Percentiles rank a stretch among this genome's conserved stretches.
These are phyloP conservation scores for Dilophus febrilis DNA, from an alignment of 2,888 invertebrate species.

Conservation along the genomic window DNA sequence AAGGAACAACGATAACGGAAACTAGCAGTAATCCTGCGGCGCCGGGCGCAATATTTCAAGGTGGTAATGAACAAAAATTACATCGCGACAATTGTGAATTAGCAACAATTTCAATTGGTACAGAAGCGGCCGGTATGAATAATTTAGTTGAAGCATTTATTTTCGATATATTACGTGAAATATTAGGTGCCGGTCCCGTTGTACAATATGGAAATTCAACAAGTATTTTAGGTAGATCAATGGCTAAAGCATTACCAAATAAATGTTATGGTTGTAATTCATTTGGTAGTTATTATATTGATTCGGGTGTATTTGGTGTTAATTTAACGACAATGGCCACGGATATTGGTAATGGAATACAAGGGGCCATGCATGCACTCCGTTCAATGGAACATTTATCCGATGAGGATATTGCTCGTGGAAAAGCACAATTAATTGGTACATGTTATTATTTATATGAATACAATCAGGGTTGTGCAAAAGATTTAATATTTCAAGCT, in stretches of 20 bases:
- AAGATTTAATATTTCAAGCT: slow-evolving; percentile 52
- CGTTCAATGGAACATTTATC: slow-evolving; percentile 37
- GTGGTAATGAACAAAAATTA: slow-evolving; percentile 52
- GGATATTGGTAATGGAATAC: slow-evolving; percentile 47
- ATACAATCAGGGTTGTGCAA: slow-evolving; percentile 38
- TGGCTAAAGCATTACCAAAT: slow-evolving; percentile 36
- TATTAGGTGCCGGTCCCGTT: slow-evolving; percentile 52
- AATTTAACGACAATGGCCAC: slow-evolving; percentile 49
- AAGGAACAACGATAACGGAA: slow-evolving; percentile 19
- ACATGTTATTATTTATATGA: slow-evolving; percentile 47
- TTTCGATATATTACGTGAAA: slow-evolving; percentile 43
- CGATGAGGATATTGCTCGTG: slow-evolving; percentile 54
- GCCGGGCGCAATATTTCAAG: slow-evolving; percentile 36
- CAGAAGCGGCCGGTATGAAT: slow-evolving; percentile 47
- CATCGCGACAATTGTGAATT: slow-evolving; percentile 48
- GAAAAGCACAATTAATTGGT: slow-evolving; percentile 59
- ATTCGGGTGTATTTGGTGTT: slow-evolving; percentile 78
- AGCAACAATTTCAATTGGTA: slow-evolving; percentile 60
- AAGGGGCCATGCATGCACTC: slow-evolving; percentile 41
- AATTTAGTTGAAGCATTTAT: slow-evolving; percentile 46
- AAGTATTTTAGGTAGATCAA: slow-evolving; percentile 45
- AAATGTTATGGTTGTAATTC: slow-evolving; percentile 45
- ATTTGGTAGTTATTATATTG: slow-evolving; percentile 68
- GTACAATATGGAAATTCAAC: slow-evolving; percentile 54
- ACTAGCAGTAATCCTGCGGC: slow-evolving; percentile 21